phyloP scores from a whole-genome alignment of 2,113 vertebrate genomes.

The Hoplias malabaricus region DNA sequence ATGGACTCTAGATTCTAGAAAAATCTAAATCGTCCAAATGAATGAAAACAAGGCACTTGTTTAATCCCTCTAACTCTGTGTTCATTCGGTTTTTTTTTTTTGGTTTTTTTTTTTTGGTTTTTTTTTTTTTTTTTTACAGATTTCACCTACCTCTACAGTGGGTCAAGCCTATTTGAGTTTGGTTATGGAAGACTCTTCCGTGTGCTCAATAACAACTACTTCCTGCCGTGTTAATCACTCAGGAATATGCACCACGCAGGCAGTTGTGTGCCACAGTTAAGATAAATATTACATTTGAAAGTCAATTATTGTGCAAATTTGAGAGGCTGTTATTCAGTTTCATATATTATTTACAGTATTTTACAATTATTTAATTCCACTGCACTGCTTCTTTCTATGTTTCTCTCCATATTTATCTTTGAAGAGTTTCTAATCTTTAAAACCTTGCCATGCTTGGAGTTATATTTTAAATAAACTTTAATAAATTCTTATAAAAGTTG shows the following conservation, averaged over 20 bases:
- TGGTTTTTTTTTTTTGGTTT: conserved; percentile 57
- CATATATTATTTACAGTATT: neutral
- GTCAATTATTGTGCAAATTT: neutral
- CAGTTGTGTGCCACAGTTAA: neutral
- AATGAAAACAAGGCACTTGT: neutral
- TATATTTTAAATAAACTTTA: too few relatives aligned
- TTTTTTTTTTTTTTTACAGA: conserved; percentile 66
- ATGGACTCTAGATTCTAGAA: conserved; percentile 63
- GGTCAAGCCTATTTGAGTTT: conserved; percentile 73
- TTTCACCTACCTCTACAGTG: conserved; percentile 80
- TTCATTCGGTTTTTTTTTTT: too few relatives aligned
- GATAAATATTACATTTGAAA: too few relatives aligned
- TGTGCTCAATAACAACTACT: conserved; percentile 70
- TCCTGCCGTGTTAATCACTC: conserved; percentile 75
- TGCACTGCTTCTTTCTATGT: neutral
- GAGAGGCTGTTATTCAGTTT: neutral
- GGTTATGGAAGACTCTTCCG: conserved; percentile 59
- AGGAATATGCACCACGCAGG: neutral
- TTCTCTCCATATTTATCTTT: neutral
- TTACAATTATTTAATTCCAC: neutral
- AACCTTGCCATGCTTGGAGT: too few relatives aligned
- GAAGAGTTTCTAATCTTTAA: too few relatives aligned
- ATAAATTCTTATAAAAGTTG: too few relatives aligned
- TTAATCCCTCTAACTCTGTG: conserved; percentile 23
- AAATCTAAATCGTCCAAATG: neutral